phyloP scores from a whole-genome alignment of 2,113 vertebrate species.

The Guaruba guarouba region DNA sequence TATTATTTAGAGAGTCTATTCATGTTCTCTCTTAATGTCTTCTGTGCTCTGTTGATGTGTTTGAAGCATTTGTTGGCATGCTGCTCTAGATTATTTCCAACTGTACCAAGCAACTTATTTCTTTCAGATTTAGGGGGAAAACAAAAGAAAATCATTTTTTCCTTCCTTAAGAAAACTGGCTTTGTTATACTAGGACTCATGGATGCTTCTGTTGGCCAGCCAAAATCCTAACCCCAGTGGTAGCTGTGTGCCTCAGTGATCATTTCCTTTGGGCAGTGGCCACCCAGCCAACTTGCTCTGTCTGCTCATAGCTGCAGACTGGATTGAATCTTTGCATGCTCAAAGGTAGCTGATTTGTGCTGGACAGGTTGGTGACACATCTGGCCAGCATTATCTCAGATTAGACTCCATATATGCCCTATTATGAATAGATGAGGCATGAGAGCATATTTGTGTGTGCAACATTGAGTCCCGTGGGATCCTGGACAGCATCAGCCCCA shows the following conservation, averaged over 20 bases:
- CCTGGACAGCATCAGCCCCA: not conserved
- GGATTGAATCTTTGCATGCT: too few relatives aligned
- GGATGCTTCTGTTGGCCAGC: not conserved
- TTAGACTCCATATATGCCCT: not conserved
- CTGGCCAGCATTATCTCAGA: not conserved
- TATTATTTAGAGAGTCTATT: slow-evolving; percentile 46
- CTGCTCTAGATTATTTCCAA: not conserved
- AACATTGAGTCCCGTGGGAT: too few relatives aligned
- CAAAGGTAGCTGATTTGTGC: too few relatives aligned
- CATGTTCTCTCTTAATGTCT: not conserved
- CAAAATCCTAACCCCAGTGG: not conserved
- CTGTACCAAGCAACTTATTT: not conserved
- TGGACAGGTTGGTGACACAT: not conserved
- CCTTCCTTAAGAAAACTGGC: not conserved
- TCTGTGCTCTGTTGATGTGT: accelerated
- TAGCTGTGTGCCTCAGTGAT: not conserved
- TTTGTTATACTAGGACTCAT: not conserved
- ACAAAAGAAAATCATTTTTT: accelerated
- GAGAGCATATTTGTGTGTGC: accelerated
- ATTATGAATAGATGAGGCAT: not conserved
- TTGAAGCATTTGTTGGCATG: slow-evolving; percentile 58
- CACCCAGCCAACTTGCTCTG: not conserved
- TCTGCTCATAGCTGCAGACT: not conserved
- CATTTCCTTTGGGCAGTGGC: not conserved
- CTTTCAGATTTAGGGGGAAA: not conserved